Base-by-base conservation (phyloP, 1,140 invertebrate genomes). In the Calliopsis andreniformis region DNA sequence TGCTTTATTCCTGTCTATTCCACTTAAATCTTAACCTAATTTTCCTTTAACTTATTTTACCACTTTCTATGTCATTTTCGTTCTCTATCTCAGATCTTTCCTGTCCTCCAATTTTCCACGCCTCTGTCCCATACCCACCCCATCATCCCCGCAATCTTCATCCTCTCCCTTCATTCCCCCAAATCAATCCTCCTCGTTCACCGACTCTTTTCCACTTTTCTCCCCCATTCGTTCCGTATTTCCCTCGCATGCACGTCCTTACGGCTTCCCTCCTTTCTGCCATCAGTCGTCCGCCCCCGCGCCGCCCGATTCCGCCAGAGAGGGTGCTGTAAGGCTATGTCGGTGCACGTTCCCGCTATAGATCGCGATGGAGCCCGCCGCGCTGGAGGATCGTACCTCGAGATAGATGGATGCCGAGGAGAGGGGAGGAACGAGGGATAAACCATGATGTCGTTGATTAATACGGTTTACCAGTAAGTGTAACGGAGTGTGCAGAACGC, bases 401-500 rank as follows among this genome's bases (percentile, higher is more conserved):
- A 82, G 83, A 78, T 78, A 77, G 72, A 76, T 75, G 62, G 76
- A 72, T 77, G 68, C 73, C 53, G 32, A 59, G 68, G 30, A 73
- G 76, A 45, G 49, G 79, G 79, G 76, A 76, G 79, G 75, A 80
- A 81, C 73, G 71, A 86, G 85, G 91, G 87, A 91, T 92, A 92
- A 92, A 90, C 90, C 90, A 91, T 91, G 91, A 92, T 91, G 91
- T 92, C 91, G 90, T 91, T 92, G 91, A 92, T 92, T 92, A 92
- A 92, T 92, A 92, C 90, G 90, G 91, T 92, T 92, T 92, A 91
- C 88, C 91, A 91, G 91, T 92, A 92, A 92, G 91, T 92, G 91
- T 92, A 92, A 92, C 91, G 90, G 91, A 92, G 91, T 92, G 91
- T 91, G 90, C 88, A 90, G 90, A 91, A 88, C 82, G 83, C 79